These are phyloP conservation scores for Selenia dentaria DNA, from an alignment of 2,888 invertebrate species.

Conservation along the genomic window DNA sequence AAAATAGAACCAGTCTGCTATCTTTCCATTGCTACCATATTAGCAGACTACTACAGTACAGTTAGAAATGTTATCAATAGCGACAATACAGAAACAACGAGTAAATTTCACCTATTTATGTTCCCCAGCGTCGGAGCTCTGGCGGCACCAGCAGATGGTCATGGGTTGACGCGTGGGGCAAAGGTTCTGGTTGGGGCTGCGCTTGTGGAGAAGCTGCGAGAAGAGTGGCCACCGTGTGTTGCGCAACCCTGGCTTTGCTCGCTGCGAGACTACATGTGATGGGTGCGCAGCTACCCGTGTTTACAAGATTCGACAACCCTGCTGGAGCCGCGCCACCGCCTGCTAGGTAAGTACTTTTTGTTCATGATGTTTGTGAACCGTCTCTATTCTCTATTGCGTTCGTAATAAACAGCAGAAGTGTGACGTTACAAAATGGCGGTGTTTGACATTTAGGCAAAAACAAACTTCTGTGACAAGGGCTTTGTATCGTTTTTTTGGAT, in stretches of 20 bases:
- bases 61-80: neutral
- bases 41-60: no score
- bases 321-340: conserved; percentile 95
- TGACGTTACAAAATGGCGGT: no score
- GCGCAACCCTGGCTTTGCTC: conserved; percentile 91
- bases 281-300: conserved; percentile 98
- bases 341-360: conserved; percentile 61
- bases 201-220: conserved; percentile 88
- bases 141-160: conserved; percentile 61
- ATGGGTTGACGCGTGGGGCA: conserved; percentile 77
- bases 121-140: conserved; percentile 59
- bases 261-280: conserved; percentile 95
- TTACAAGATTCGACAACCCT: conserved; percentile 98
- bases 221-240: conserved; percentile 91
- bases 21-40: no score
- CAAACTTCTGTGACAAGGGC: no score
- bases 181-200: conserved; percentile 72
- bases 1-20: no score
- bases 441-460: no score
- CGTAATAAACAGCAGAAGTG: no score
- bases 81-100: neutral
- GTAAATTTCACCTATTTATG: neutral
- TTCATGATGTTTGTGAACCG: no score
- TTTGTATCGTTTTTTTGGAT: no score
- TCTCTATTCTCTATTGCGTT: no score